These are phyloP conservation scores for Parnassius orleans DNA, from an alignment of 2,888 invertebrate genomes.

Conservation along the genomic window DNA sequence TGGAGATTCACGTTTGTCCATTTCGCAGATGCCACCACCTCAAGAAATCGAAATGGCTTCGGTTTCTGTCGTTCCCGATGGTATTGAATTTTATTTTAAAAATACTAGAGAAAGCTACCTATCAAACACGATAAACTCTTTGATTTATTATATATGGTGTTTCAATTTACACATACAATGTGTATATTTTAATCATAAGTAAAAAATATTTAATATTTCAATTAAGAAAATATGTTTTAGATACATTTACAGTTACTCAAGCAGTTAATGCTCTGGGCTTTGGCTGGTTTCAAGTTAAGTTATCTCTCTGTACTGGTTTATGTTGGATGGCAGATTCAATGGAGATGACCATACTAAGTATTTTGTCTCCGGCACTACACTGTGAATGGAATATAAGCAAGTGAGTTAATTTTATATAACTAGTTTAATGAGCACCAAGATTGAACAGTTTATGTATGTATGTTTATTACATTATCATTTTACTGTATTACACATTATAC, in stretches of 20 bases:
- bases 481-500: no score
- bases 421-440: no score
- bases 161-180: no score
- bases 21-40: constrained; percentile 76
- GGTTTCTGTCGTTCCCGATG: constrained; percentile 89
- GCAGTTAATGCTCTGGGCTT: constrained; percentile 93
- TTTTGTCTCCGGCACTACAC: constrained; percentile 95
- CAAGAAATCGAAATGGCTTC: constrained; percentile 90
- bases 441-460: no score
- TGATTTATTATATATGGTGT: no score
- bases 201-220: neutral
- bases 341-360: constrained; percentile 98
- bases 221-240: constrained; percentile 64
- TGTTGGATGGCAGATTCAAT: constrained; percentile 99
- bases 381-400: constrained; percentile 96
- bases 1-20: constrained; percentile 52
- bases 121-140: no score
- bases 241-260: constrained; percentile 92
- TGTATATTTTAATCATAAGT: neutral
- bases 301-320: constrained; percentile 91
- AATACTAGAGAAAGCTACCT: constrained; percentile 1
- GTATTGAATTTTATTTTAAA: constrained; percentile 57
- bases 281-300: constrained; percentile 93
- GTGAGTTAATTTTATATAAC: constrained; percentile 47
- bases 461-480: no score